phyloP scores from a whole-genome alignment of 2,797 vertebrate genomes.

The Ptychadena robeensis region DNA sequence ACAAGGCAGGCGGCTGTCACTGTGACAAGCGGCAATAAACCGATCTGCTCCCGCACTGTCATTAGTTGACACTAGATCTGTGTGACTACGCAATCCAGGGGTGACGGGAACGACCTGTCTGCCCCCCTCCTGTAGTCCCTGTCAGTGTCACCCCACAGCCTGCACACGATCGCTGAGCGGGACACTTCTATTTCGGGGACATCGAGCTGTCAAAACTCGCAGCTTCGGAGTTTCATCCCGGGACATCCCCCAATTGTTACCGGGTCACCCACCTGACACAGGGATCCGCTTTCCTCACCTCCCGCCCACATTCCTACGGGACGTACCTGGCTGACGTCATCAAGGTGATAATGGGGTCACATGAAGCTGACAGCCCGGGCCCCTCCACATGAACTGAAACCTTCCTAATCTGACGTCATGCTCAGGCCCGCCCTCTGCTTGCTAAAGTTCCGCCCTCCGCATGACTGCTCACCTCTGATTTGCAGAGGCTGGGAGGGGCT shows the following conservation, averaged over 20 bases:
- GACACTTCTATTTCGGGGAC: not conserved
- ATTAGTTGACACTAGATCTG: too few species aligned
- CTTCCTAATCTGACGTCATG: conserved; percentile 40
- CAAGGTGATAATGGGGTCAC: conserved; percentile 35
- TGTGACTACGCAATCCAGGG: too few species aligned
- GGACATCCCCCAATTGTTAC: not conserved
- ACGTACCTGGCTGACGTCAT: conserved; percentile 57
- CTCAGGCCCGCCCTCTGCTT: not conserved
- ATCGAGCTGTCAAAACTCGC: conserved; percentile 12
- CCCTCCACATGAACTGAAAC: conserved; percentile 43
- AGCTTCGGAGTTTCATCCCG: not conserved
- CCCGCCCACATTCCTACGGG: conserved; percentile 15
- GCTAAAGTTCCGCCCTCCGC: not conserved
- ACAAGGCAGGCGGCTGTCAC: too few species aligned
- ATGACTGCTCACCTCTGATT: not conserved
- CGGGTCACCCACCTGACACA: not conserved
- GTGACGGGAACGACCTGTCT: not conserved
- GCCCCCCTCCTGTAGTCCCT: not conserved
- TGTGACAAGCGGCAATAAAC: too few species aligned
- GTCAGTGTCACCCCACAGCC: not conserved
- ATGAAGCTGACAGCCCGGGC: conserved; percentile 24
- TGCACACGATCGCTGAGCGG: not conserved
- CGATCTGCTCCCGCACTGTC: too few species aligned
- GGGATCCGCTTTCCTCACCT: not conserved
- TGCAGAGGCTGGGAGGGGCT: conserved; percentile 17